Evolutionary conservation across 2,888 invertebrate genomes (phyloP), one percentile per base, ranked within the genome.

Genomic region (Amblyteles armatorius): DNA sequence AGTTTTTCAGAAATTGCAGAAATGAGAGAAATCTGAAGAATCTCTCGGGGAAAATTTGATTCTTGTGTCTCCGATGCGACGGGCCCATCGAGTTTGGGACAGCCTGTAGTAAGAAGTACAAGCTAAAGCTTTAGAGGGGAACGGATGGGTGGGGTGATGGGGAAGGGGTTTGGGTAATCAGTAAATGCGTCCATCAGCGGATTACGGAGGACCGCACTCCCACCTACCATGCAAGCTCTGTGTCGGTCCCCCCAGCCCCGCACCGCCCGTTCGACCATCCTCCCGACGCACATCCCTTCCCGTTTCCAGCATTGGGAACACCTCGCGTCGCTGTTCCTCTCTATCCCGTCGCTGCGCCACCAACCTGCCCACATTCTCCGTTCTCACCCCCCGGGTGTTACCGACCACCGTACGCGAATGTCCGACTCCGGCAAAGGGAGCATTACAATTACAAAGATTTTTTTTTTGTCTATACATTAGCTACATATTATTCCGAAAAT

Each of bases 101-200:
- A 88, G 86, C 89, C 90, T 87, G 89, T 89, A 89, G 90, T 89
- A 90, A 91, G 91, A 90, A 91, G 91, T 91, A 90, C 89, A 91
- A 89, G 90, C 89, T 90, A 91, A 90, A 89, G 90, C 89, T 90
- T 88, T 85, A 86, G 88, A 87, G 87, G 88, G 87, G 52, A 19
- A 72, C 57, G 69, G 69, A 67, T 69, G 50, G 77, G 50, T 60
- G 69, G 65, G 86, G 87, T 86, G 89, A 85, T 48, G 77, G 65
- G 65, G 86, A 87, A 88, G 89, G 89, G 89, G 89, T 89, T 89
- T 89, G 90, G 91, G 90, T 91, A 92, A 92, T 92, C 92, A 92
- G 92, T 91, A 91, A 91, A 91, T 92, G 92, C 91, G 91, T 91
- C 92, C 91, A 92, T 92, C 91, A 91, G 91, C 90, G 91, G 91